Conservation (phyloP, 37 sponge, comb jelly and placozoan genomes). For the Chondrosia reniformis region DNA sequence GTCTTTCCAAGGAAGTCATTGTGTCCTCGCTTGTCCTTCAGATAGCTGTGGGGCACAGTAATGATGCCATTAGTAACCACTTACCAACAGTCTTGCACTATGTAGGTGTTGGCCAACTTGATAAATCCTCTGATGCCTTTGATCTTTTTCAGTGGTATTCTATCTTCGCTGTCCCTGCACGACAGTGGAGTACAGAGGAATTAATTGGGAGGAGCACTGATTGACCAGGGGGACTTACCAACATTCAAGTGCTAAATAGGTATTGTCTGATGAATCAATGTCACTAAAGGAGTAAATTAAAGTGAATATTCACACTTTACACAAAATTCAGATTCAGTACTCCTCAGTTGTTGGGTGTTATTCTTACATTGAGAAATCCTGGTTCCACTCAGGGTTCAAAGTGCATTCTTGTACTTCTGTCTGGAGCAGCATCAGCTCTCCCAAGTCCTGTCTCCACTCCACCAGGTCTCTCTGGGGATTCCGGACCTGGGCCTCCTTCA, state of each 20-base stretch:
- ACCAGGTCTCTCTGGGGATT: not conserved
- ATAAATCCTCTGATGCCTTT: slow-evolving; percentile 12
- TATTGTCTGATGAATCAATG: too few relatives aligned
- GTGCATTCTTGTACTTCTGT: slow-evolving; percentile 9
- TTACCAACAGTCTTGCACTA: not conserved
- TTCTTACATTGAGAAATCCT: slow-evolving; percentile 6
- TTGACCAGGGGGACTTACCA: too few relatives aligned
- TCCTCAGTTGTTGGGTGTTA: not conserved
- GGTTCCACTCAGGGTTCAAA: slow-evolving; percentile 13
- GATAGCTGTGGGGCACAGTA: not conserved
- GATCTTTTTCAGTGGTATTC: not conserved
- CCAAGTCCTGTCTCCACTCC: not conserved
- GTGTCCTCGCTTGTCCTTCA: slow-evolving; percentile 1
- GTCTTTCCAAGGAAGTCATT: slow-evolving; percentile 20
- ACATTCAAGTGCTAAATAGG: too few relatives aligned
- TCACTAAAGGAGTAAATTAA: too few relatives aligned
- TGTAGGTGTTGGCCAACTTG: not conserved
- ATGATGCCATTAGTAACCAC: not conserved
- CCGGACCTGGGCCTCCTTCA: not conserved
- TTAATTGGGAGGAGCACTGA: too few relatives aligned
- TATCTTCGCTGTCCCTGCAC: slow-evolving; percentile 14
- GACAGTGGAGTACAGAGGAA: too few relatives aligned
- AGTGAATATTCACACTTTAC: too few relatives aligned
- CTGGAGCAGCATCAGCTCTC: not conserved
- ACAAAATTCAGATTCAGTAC: too few relatives aligned